Evolutionary conservation across 2,797 vertebrate species (phyloP).

Genomic region (Peromyscus melanophrys): DNA sequence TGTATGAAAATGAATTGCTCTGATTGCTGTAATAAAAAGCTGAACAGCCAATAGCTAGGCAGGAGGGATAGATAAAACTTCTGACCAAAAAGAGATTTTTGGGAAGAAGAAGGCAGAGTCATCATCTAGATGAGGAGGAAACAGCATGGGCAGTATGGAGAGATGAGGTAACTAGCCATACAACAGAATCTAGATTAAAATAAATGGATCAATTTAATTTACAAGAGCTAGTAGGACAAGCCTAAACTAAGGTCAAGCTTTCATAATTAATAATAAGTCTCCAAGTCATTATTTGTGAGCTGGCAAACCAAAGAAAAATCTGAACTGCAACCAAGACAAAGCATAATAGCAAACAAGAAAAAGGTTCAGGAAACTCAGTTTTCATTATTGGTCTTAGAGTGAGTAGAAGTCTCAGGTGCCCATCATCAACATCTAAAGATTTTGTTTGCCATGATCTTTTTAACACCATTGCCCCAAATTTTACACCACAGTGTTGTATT

Average conservation of each 20-base stretch:
- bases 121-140: background rate
- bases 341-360: background rate
- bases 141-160: background rate
- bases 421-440: background rate
- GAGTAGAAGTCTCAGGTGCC: background rate
- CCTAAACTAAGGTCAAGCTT: background rate
- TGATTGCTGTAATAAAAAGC: background rate
- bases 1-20: background rate
- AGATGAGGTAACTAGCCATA: background rate
- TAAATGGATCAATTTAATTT: background rate
- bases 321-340: background rate
- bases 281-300: background rate
- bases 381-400: background rate
- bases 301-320: background rate
- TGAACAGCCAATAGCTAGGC: background rate
- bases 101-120: background rate
- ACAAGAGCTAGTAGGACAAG: background rate
- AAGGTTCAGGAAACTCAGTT: conserved; percentile 17
- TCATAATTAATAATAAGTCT: background rate
- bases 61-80: background rate
- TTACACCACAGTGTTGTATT: background rate
- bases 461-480: background rate
- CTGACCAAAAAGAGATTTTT: background rate
- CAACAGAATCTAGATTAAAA: background rate
- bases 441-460: background rate